Percentiles rank a stretch among this genome's conserved stretches.
These are phyloP conservation scores for Mantis religiosa DNA, from an alignment of 2,888 invertebrate genomes.

Conservation along the genomic window DNA sequence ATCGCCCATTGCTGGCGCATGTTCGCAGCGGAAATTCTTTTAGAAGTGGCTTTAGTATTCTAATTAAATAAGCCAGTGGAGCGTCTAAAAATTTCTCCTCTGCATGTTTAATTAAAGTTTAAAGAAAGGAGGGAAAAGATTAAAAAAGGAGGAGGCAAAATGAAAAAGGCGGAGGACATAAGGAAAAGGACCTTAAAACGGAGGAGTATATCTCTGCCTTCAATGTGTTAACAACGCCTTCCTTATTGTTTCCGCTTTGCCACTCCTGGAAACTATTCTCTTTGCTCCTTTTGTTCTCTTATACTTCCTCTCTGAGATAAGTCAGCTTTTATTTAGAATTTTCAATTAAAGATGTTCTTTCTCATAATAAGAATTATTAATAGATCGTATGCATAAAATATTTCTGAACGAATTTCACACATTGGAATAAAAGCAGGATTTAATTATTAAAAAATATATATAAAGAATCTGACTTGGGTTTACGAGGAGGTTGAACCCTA, in stretches of 20 bases:
- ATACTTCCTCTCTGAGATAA: neutral
- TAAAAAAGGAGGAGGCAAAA: neutral
- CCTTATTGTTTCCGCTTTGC: constrained; percentile 12
- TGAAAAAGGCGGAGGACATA: constrained; percentile 11
- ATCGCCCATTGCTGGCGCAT: neutral
- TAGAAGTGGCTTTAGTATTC: neutral
- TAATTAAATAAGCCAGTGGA: constrained; percentile 32
- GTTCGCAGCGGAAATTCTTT: neutral
- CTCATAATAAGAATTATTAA: neutral
- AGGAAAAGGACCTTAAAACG: neutral
- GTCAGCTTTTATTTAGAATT: neutral
- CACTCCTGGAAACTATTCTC: neutral
- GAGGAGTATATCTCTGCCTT: neutral
- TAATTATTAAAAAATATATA: too few species aligned
- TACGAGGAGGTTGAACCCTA: too few species aligned
- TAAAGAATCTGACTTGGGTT: too few species aligned
- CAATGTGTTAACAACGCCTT: neutral
- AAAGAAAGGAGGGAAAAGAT: constrained; percentile 13
- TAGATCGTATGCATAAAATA: neutral
- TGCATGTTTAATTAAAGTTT: constrained; percentile 44
- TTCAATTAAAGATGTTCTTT: neutral
- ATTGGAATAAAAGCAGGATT: neutral
- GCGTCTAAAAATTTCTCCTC: constrained; percentile 44
- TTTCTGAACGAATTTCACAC: neutral
- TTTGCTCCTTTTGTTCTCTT: neutral